Evolutionary conservation across 2,888 invertebrate genomes (phyloP).

Genomic region (Andrena dorsata): DNA sequence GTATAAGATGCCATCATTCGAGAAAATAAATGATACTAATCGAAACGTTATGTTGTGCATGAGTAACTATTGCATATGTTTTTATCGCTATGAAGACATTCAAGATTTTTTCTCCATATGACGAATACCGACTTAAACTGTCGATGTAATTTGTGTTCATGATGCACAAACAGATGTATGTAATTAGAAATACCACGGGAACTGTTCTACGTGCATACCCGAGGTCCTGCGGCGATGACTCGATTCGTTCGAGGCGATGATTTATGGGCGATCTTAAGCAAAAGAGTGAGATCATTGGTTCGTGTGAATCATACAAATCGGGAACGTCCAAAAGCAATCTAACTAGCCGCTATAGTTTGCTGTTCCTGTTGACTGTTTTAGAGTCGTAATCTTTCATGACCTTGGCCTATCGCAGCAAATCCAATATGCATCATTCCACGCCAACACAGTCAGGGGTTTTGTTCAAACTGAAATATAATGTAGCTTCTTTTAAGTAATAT

Average conservation of each 20-base stretch:
- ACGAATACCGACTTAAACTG: neutral
- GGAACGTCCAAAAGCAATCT: constrained; percentile 30
- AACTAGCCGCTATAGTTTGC: neutral
- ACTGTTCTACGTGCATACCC: neutral
- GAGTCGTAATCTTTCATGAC: constrained; percentile 61
- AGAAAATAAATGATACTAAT: neutral
- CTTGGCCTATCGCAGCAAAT: constrained; percentile 67
- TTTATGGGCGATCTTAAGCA: constrained; percentile 17
- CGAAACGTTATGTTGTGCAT: neutral
- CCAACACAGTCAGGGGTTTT: too few species aligned
- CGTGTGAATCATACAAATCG: constrained; percentile 13
- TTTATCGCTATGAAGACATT: neutral
- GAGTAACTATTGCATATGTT: neutral
- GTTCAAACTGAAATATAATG: too few species aligned
- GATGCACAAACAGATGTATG: constrained; percentile 8
- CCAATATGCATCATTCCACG: neutral
- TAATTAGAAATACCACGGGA: constrained; percentile 38
- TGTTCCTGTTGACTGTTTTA: constrained; percentile 65
- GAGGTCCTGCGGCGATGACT: neutral
- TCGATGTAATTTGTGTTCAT: constrained; percentile 2
- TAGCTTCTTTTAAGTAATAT: too few species aligned
- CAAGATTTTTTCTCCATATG: neutral
- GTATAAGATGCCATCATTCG: neutral
- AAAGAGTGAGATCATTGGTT: constrained; percentile 41
- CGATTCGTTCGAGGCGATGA: constrained; percentile 24